Evolutionary conservation across 2,888 invertebrate genomes (phyloP).

Genomic region (Andrena camellia): DNA sequence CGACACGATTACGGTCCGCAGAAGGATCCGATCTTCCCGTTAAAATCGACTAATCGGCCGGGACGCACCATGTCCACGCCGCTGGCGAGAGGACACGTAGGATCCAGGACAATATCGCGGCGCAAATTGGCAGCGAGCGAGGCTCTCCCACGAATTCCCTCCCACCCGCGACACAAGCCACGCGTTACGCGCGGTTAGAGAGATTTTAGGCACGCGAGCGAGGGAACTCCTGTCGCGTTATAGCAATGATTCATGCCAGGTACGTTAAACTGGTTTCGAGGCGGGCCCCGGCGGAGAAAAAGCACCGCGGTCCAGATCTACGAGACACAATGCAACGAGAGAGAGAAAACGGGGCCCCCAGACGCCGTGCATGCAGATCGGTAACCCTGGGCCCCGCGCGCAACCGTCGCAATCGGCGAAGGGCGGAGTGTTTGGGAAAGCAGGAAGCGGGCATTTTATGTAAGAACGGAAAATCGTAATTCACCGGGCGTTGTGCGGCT

Average conservation of each 20-base stretch:
- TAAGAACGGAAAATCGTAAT: constrained; percentile 40
- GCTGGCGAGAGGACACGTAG: too few relatives aligned
- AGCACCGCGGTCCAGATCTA: constrained; percentile 56
- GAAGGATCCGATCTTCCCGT: constrained; percentile 59
- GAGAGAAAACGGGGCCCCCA: constrained; percentile 59
- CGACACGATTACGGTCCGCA: constrained; percentile 73
- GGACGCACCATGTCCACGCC: too few relatives aligned
- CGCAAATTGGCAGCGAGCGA: too few relatives aligned
- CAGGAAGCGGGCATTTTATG: constrained; percentile 43
- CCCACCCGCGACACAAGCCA: not conserved
- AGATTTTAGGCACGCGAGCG: constrained; percentile 53
- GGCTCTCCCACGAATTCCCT: too few relatives aligned
- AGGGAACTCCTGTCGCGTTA: constrained; percentile 57
- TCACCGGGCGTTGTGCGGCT: constrained; percentile 1
- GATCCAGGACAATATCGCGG: too few relatives aligned
- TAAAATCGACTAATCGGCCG: constrained; percentile 33
- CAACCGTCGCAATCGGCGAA: constrained; percentile 1
- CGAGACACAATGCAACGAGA: constrained; percentile 65
- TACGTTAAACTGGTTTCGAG: constrained; percentile 74
- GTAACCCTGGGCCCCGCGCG: constrained; percentile 20
- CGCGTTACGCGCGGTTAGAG: constrained; percentile 19
- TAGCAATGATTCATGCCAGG: constrained; percentile 72
- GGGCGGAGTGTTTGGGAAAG: constrained; percentile 38
- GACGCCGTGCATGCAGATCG: constrained; percentile 32
- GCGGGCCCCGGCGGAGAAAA: constrained; percentile 50